These are phyloP conservation scores for Dryomyza anilis DNA, from an alignment of 2,888 invertebrate species.

Conservation along the genomic window DNA sequence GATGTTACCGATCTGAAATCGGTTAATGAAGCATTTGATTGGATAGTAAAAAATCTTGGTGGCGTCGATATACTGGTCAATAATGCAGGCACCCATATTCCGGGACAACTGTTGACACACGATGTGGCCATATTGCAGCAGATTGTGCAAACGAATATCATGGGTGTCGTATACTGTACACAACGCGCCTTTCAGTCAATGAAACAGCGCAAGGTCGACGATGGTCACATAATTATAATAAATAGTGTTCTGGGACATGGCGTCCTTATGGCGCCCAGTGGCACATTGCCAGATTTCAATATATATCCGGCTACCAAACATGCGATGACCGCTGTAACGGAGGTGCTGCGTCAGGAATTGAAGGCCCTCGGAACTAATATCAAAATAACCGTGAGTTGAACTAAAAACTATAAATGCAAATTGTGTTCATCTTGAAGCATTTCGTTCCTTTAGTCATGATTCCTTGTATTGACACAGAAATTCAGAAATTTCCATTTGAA, in stretches of 20 bases:
- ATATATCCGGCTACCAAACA: constrained; percentile 54
- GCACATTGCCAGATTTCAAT: constrained; percentile 45
- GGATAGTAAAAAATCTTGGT: constrained; percentile 63
- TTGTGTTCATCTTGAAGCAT: no score
- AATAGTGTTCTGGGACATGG: constrained; percentile 58
- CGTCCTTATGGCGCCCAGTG: constrained; percentile 47
- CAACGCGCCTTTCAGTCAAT: constrained; percentile 63
- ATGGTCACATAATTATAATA: constrained; percentile 62
- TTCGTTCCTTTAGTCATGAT: neutral
- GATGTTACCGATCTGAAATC: constrained; percentile 65
- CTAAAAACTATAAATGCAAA: no score
- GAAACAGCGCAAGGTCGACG: constrained; percentile 52
- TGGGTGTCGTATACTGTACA: constrained; percentile 62
- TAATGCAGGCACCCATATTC: constrained; percentile 63
- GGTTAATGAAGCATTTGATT: constrained; percentile 64
- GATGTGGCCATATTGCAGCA: constrained; percentile 39
- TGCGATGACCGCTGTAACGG: constrained; percentile 53
- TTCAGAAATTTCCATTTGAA: neutral
- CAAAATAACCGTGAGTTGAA: constrained; percentile 47
- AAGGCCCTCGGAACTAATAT: constrained; percentile 39
- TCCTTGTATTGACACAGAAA: no score
- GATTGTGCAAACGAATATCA: constrained; percentile 62
- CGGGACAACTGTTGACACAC: constrained; percentile 45
- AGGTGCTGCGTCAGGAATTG: constrained; percentile 55
- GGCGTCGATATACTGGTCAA: constrained; percentile 67